Base-by-base conservation (phyloP, 2,888 invertebrate species). In the Patella caerulea region DNA sequence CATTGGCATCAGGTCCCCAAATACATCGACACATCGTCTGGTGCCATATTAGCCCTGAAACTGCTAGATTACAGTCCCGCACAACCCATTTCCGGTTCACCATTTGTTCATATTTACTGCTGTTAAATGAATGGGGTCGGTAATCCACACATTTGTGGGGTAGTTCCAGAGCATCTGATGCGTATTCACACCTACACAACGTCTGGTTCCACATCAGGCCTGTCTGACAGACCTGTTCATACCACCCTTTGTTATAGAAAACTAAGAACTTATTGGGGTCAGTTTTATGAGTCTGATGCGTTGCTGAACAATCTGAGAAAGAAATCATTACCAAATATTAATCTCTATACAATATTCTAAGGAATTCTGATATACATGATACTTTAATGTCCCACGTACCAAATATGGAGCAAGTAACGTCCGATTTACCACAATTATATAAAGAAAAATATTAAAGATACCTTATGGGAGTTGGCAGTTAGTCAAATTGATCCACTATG, bases 161-260 rank as follows among this genome's bases (percentile, higher is more conserved):
- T 54, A 7, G n/a, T 69, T 52, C 54, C 2, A 56, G 45, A 17
- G 79, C 78, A 34, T 74, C 19, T 0, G 83, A 80, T 45, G 7
- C 45, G 73, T 77, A 83, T n/a, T 83, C 83, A 74, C 80, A 84
- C 73, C 84, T 74, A 75, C 84, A 84, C n/a, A 78, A 34, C 3
- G 80, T 78, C 73, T 84, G 84, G 78, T 84, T 82, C 84, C 84
- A 84, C 14, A 79, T 73, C 2, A 84, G 76, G 1, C 79, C 80
- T 2, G 79, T 77, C 75, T 82, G 83, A 72, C 83, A 84, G 14
- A 78, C 69, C 79, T 84, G 84, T 45, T 81, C 78, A 73, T 79
- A 79, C 83, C 83, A 84, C n/a, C 77, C 74, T 53, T 76, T 74
- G 72, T 82, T 81, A 77, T 83, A 80, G 29, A 74, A 82, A 12